Evolutionary conservation across 2,797 vertebrate genomes (phyloP).

Genomic region (Clarias platycephalus): DNA sequence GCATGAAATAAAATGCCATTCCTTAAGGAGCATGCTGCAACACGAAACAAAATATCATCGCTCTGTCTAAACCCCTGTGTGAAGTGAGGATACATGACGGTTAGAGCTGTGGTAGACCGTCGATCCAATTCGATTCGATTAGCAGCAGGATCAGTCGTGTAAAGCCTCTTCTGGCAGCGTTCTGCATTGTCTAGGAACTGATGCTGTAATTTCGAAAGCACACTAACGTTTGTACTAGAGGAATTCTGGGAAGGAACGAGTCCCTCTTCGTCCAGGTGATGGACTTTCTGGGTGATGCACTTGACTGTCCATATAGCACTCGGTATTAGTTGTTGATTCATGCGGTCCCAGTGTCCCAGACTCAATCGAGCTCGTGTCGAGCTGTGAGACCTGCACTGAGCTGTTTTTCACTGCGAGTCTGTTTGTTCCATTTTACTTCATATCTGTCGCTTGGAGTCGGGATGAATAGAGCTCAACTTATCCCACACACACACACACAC

Average conservation of each 20-base stretch:
- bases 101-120: too few relatives aligned
- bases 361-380: constrained; percentile 4
- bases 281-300: neutral
- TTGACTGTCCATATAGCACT: constrained; percentile 22
- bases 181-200: neutral
- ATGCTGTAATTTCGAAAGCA: neutral
- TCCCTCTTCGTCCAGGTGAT: constrained; percentile 2
- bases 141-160: neutral
- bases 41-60: neutral
- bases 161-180: neutral
- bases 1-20: neutral
- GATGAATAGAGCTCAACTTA: constrained; percentile 43
- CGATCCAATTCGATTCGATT: neutral
- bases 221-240: neutral
- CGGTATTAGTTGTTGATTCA: constrained; percentile 24
- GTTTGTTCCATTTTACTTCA: constrained; percentile 38
- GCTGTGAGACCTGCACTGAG: constrained; percentile 7
- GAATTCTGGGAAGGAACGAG: neutral
- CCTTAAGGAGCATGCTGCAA: neutral
- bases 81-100: neutral
- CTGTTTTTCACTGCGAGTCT: constrained; percentile 9
- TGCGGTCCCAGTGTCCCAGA: constrained; percentile 19
- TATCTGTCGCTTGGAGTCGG: constrained; percentile 28
- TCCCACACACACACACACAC: constrained; percentile 23
- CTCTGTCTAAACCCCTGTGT: neutral